Evolutionary conservation across 1,140 invertebrate species (phyloP).

Genomic region (Panagrolaimus sp.): DNA sequence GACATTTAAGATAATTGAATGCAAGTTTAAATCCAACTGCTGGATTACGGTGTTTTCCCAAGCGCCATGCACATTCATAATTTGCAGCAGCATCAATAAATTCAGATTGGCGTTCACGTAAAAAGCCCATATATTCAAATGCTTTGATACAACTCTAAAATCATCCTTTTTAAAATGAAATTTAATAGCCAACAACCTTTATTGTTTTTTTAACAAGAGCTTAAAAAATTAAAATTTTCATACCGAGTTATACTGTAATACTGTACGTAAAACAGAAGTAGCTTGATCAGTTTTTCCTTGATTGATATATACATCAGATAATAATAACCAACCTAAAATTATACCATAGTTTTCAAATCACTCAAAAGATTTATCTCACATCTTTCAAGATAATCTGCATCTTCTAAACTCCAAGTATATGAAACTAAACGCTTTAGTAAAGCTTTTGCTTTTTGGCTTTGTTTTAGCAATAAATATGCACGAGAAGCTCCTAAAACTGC

Average conservation of each 20-base stretch:
- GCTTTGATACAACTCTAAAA: slow-evolving; percentile 74
- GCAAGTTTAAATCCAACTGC: slow-evolving; percentile 81
- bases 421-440: slow-evolving; percentile 82
- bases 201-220: background rate
- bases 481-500: slow-evolving; percentile 79
- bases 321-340: slow-evolving; percentile 70
- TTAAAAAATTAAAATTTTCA: too few species aligned
- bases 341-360: background rate
- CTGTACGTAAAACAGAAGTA: slow-evolving; percentile 72
- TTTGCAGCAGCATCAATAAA: slow-evolving; percentile 77
- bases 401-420: slow-evolving; percentile 80
- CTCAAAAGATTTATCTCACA: slow-evolving; percentile 61
- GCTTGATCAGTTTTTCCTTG: slow-evolving; percentile 78
- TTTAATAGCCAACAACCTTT: too few species aligned
- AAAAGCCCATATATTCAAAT: slow-evolving; percentile 77
- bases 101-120: slow-evolving; percentile 84
- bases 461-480: slow-evolving; percentile 79
- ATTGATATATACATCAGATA: slow-evolving; percentile 80
- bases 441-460: slow-evolving; percentile 77
- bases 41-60: slow-evolving; percentile 72
- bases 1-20: slow-evolving; percentile 82
- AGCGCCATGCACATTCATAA: slow-evolving; percentile 79
- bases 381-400: slow-evolving; percentile 87
- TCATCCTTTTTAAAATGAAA: background rate
- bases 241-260: slow-evolving; percentile 77